Base-by-base conservation (phyloP, 2,113 vertebrate genomes). In the Plotosus lineatus region DNA sequence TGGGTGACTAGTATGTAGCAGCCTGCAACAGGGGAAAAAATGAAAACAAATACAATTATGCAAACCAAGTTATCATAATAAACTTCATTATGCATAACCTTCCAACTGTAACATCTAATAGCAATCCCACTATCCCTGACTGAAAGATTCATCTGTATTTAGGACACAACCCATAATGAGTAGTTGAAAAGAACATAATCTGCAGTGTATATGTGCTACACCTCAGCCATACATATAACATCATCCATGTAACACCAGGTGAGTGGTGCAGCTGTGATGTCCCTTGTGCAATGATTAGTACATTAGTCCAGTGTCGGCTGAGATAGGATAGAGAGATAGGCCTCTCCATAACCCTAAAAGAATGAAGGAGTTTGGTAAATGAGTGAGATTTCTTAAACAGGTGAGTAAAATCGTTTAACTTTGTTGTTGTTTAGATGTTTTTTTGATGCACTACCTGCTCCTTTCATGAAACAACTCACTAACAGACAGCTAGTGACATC, bases 1-100 rank as follows among this genome's bases (percentile, higher is more conserved):
- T 0, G 95, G 95, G 26, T 95, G 95, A n/a, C 94, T 95, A 0
- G 95, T 96, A 90, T 98, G 96, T 28, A 95, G 94, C 74, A 95
- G 92, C 75, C 96, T 94, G 84, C 12, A 1, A 80, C 77, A n/a
- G 2, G 73, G 48, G 81, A 3, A 40, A 33, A 6, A 56, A 4
- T 48, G 38, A 71, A 61, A 28, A 79, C n/a, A 19, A 55, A 12
- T 15, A 9, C 17, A 33, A 21, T 51, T 51, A 72, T 51, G 50
- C 17, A 73, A 12, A 73, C 36, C 2, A 5, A 40, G 14, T 42
- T 23, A 15, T 15, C 9, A 33, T 51, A 36, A 51, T 48, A 31
- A 6, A 69, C 40, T 6, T 6, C 66, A 69, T 69, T 69, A 69
- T 31, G 15, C 3, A 4, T 48, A 19, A 48, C 48, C 42, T 71